Conservation (phyloP, 2,113 vertebrate species). For the Oryzias melastigma region DNA sequence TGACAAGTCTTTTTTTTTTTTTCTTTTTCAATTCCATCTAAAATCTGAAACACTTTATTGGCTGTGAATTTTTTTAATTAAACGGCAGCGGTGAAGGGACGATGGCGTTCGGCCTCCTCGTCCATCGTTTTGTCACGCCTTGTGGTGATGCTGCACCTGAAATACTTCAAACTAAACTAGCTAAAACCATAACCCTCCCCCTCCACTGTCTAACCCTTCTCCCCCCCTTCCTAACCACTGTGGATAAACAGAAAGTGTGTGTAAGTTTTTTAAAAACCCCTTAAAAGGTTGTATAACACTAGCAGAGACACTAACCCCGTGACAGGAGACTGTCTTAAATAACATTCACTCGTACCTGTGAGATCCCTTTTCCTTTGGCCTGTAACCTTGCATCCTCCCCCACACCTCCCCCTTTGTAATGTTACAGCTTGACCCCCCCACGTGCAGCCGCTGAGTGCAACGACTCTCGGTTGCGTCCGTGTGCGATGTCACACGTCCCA, state of each 20-base stretch:
- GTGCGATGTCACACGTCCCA: slow-evolving; percentile 55
- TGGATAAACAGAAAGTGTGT: slow-evolving; percentile 75
- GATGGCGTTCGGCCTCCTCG: not conserved
- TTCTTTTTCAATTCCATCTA: slow-evolving; percentile 36
- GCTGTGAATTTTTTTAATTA: slow-evolving; percentile 10
- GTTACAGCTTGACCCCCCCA: too few relatives aligned
- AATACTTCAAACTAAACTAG: slow-evolving; percentile 72
- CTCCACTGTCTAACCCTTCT: slow-evolving; percentile 83
- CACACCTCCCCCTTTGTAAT: slow-evolving; percentile 6
- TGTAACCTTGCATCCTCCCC: slow-evolving; percentile 14
- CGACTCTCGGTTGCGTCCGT: slow-evolving; percentile 4
- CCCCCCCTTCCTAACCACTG: slow-evolving; percentile 61
- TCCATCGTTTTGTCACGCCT: slow-evolving; percentile 54
- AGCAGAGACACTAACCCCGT: slow-evolving; percentile 11
- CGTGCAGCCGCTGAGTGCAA: too few relatives aligned
- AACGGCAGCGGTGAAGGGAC: too few relatives aligned
- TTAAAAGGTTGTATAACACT: slow-evolving; percentile 57
- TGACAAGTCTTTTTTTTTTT: slow-evolving; percentile 44
- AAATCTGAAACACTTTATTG: slow-evolving; percentile 27
- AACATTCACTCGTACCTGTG: not conserved
- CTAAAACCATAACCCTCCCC: slow-evolving; percentile 81
- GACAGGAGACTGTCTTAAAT: too few relatives aligned
- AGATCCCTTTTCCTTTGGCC: slow-evolving; percentile 22
- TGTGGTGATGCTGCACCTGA: slow-evolving; percentile 76
- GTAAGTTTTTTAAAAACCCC: slow-evolving; percentile 49